A percentile compares a stretch with the other conserved stretches of the same genome.
phyloP scores from a whole-genome alignment of 2,113 vertebrate genomes.

The Glaucidium brasilianum region DNA sequence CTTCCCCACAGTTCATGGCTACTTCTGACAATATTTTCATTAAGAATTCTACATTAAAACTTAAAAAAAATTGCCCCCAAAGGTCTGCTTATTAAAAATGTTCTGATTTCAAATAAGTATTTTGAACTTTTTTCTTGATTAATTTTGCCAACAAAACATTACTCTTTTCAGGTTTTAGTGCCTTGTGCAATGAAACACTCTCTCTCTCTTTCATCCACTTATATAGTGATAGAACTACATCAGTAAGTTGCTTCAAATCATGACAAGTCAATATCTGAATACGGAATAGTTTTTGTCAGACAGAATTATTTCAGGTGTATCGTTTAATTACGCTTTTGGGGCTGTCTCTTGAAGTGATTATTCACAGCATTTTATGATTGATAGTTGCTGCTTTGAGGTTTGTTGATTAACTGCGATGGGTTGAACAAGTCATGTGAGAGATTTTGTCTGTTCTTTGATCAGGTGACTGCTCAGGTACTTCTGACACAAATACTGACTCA shows the following conservation, averaged over 20 bases:
- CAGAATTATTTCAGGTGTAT: background rate
- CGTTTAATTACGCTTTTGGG: background rate
- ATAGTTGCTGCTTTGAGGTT: background rate
- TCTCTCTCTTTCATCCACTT: background rate
- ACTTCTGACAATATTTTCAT: background rate
- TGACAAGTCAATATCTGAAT: background rate
- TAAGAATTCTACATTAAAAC: background rate
- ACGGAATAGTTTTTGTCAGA: background rate
- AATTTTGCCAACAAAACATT: background rate
- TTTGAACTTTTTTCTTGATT: background rate
- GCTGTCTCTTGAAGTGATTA: background rate
- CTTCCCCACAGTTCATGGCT: background rate
- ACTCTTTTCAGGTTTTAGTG: background rate
- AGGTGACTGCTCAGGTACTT: background rate
- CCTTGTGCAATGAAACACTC: background rate
- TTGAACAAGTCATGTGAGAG: background rate
- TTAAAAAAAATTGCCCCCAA: fast-evolving
- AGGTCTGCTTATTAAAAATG: fast-evolving
- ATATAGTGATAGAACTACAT: background rate
- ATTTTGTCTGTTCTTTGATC: background rate
- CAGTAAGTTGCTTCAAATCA: background rate
- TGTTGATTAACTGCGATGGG: background rate
- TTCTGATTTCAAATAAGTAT: background rate
- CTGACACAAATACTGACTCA: background rate
- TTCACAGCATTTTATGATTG: background rate